phyloP scores from a whole-genome alignment of 2,797 vertebrate species.

The Malurus splendens region DNA sequence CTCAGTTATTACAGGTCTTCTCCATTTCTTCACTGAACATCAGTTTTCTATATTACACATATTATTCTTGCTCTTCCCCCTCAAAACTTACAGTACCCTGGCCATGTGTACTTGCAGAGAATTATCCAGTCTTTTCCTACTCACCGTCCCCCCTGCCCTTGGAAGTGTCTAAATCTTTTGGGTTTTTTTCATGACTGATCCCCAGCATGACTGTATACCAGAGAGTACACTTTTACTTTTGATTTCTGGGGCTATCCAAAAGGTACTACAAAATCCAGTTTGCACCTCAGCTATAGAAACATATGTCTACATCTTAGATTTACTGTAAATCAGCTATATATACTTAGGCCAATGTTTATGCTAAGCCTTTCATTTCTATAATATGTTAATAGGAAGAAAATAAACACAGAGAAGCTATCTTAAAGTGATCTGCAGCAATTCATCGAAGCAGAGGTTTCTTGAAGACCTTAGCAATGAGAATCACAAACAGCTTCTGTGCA shows the following conservation, averaged over 20 bases:
- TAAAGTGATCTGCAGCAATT: background rate
- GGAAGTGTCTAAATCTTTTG: background rate
- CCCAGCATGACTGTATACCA: background rate
- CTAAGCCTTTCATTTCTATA: background rate
- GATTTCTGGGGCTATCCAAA: background rate
- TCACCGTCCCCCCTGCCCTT: accelerated
- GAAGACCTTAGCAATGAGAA: slow-evolving; percentile 15
- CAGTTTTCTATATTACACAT: background rate
- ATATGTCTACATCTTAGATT: background rate
- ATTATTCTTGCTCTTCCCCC: background rate
- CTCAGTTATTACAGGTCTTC: background rate
- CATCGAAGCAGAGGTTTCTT: background rate
- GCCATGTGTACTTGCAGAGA: background rate
- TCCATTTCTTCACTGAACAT: background rate
- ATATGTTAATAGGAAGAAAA: background rate
- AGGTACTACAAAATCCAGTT: background rate
- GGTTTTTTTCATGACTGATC: background rate
- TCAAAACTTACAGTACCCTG: background rate
- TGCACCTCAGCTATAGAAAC: background rate
- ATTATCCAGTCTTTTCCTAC: background rate
- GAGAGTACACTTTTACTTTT: background rate
- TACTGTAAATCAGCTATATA: background rate
- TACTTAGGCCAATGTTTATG: background rate
- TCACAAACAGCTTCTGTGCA: slow-evolving; percentile 17
- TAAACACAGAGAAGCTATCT: background rate